These are phyloP conservation scores for Diuraphis noxia DNA, from an alignment of 1,140 invertebrate species.

Conservation along the genomic window DNA sequence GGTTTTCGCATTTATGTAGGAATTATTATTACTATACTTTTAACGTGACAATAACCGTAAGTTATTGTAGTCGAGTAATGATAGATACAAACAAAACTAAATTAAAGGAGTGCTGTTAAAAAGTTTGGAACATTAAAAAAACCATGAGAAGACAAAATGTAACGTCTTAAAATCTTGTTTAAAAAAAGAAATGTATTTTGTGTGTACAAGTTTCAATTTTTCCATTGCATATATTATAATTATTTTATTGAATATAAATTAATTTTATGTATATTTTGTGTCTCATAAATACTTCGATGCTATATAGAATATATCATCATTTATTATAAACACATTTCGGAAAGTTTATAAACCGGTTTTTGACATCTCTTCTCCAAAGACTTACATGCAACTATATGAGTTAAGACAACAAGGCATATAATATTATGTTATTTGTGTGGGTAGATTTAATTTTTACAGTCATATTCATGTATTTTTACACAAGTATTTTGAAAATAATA, in stretches of 20 bases:
- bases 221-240: neutral
- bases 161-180: neutral
- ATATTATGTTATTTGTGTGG: neutral
- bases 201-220: neutral
- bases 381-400: neutral
- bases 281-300: neutral
- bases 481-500: neutral
- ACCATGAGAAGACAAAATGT: neutral
- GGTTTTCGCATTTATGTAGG: neutral
- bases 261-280: neutral
- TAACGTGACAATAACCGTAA: neutral
- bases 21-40: neutral
- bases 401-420: neutral
- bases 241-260: conserved; percentile 14
- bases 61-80: neutral
- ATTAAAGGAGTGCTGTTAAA: neutral
- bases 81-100: neutral
- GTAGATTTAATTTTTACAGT: neutral
- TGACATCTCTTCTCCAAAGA: neutral
- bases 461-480: neutral
- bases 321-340: conserved; percentile 15
- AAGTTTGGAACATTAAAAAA: neutral
- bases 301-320: neutral
- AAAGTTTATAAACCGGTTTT: conserved; percentile 22
- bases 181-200: neutral